A percentile compares a stretch with the other conserved stretches of the same genome.
Conservation (phyloP, 1,140 invertebrate species). For the Dysdera silvatica region DNA sequence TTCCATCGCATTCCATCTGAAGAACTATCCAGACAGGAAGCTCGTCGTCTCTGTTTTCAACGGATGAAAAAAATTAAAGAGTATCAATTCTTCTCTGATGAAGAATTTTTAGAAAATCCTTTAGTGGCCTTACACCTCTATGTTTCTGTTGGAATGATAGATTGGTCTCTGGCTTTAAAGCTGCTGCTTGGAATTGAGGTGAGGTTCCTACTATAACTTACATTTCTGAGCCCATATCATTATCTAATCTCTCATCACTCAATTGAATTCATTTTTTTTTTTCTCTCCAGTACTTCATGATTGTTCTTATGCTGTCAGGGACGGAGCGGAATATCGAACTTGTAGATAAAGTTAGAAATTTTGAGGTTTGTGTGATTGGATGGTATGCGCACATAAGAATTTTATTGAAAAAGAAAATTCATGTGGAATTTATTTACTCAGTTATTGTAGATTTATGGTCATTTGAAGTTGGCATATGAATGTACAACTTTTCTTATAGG, state of each 20-base stretch:
- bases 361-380: constrained; percentile 40
- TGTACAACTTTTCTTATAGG: constrained; percentile 41
- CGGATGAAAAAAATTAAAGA: constrained; percentile 55
- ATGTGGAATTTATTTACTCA: background rate
- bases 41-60: constrained; percentile 53
- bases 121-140: constrained; percentile 41
- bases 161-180: constrained; percentile 60
- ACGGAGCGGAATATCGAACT: constrained; percentile 62
- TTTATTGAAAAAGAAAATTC: constrained; percentile 10
- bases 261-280: background rate
- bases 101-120: constrained; percentile 50
- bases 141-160: constrained; percentile 57
- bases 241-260: background rate
- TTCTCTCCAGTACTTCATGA: constrained; percentile 32
- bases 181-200: constrained; percentile 45
- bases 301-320: constrained; percentile 57
- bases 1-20: constrained; percentile 55
- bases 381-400: background rate
- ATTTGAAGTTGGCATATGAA: background rate
- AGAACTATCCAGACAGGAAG: constrained; percentile 61
- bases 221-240: background rate
- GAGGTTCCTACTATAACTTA: too few relatives aligned
- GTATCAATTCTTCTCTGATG: constrained; percentile 54
- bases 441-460: background rate
- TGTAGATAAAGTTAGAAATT: constrained; percentile 17